Base-by-base conservation (phyloP, 30 jellyfish, hydroid and myxozoan species). In the Sanderia malayensis region DNA sequence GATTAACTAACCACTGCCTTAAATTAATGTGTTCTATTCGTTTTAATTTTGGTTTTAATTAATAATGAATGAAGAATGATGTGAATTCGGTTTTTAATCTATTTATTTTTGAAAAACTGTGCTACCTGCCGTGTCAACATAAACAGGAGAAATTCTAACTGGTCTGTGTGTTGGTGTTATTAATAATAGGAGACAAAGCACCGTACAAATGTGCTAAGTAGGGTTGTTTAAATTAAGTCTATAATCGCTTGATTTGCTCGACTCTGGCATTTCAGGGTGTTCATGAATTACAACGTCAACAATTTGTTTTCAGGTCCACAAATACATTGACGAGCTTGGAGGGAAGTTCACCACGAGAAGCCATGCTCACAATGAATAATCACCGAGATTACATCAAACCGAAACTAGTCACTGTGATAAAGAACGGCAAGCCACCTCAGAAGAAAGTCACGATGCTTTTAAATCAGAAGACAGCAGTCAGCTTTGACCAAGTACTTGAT, bases 361-460 rank as follows among this genome's bases (percentile, higher is more conserved):
- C 87, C 44, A 31, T 76, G 66, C 73, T 76, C 21, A 76, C 67
- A 55, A 44, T 76, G 29, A 82, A 82, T 24, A 87, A 67, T 21
- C 44, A 44, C 27, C 65, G 93, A 31, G 97, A 89, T 45, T 89
- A 74, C 62, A 89, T 89, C 24, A 89, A 89, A 60, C 97, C 97
- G 13, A 89, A 89, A 81, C 89, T 89, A 17, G 97, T 89, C 58
- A 89, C 97, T 31, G 97, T 89, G 13, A 89, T 89, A 58, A 82
- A 86, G 68, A 89, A 89, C 82, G 97, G 97, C 13, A 89, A 89
- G 64, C 97, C 97, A 4, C 97, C 97, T 26, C 97, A 89, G 49
- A 82, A 77, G 67, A 89, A 89, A 69, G 97, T 89, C 34, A 89
- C 97, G 18, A 64, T 89, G 88, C 78, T 89, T 32, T 74, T 89